Conservation (phyloP, 2,113 vertebrate species). For the Furnarius figulus region DNA sequence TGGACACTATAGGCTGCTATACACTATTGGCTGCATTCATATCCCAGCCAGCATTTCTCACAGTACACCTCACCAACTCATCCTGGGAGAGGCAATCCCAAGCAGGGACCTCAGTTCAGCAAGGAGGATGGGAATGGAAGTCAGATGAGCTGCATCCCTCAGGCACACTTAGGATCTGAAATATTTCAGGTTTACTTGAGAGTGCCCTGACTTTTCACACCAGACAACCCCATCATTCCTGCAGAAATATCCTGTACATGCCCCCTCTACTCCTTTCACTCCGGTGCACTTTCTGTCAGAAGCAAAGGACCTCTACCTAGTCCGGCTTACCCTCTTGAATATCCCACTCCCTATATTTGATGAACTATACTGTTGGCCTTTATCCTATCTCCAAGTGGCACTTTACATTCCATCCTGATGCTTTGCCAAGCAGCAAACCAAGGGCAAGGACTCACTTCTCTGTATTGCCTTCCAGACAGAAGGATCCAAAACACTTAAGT, state of each 20-base stretch:
- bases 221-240: neutral
- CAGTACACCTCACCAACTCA: neutral
- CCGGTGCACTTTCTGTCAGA: neutral
- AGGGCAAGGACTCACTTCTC: neutral
- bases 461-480: neutral
- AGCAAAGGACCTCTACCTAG: neutral
- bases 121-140: neutral
- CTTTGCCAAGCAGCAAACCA: neutral
- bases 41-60: neutral
- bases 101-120: neutral
- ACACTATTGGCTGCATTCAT: neutral
- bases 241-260: neutral
- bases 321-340: neutral
- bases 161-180: neutral
- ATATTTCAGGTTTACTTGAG: neutral
- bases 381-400: constrained; percentile 27
- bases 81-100: neutral
- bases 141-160: neutral
- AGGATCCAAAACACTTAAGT: neutral
- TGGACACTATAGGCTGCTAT: neutral
- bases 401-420: constrained; percentile 28
- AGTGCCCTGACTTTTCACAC: neutral
- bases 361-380: neutral
- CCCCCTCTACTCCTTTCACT: neutral
- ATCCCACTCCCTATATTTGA: neutral